These are phyloP conservation scores for Hymenochirus boettgeri DNA, from an alignment of 2,113 vertebrate genomes.

Conservation along the genomic window DNA sequence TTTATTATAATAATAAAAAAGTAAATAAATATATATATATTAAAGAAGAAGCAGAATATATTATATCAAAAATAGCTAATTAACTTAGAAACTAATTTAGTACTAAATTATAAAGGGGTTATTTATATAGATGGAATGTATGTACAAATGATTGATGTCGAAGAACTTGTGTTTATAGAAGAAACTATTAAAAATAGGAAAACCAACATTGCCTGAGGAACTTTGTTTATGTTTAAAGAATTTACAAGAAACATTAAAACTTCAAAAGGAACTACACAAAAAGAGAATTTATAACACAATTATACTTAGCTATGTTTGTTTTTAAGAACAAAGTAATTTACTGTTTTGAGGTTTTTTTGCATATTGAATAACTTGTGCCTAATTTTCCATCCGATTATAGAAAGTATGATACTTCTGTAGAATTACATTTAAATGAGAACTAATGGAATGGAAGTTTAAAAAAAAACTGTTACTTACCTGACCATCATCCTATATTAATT, in stretches of 20 bases:
- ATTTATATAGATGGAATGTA: not conserved
- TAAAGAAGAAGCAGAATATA: too few relatives aligned
- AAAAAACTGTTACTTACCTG: too few relatives aligned
- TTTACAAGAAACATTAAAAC: not conserved
- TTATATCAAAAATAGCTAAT: too few relatives aligned
- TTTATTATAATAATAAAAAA: too few relatives aligned
- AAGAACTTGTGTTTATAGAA: not conserved
- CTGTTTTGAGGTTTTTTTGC: not conserved
- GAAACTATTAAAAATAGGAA: not conserved
- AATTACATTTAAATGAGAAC: too few relatives aligned
- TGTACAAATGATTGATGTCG: not conserved
- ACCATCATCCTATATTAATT: too few relatives aligned
- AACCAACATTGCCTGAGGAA: not conserved
- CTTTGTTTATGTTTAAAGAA: not conserved
- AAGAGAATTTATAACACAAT: slow-evolving; percentile 1
- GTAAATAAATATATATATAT: too few relatives aligned
- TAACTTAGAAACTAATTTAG: not conserved
- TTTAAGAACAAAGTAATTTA: not conserved
- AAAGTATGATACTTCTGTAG: too few relatives aligned
- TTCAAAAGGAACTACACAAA: not conserved
- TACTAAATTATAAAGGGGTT: not conserved
- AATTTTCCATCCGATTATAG: too few relatives aligned
- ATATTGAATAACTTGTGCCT: too few relatives aligned
- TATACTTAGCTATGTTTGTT: not conserved
- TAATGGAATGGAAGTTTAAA: too few relatives aligned